Conservation (phyloP, 2,797 vertebrate species). For the Tapirus indicus region DNA sequence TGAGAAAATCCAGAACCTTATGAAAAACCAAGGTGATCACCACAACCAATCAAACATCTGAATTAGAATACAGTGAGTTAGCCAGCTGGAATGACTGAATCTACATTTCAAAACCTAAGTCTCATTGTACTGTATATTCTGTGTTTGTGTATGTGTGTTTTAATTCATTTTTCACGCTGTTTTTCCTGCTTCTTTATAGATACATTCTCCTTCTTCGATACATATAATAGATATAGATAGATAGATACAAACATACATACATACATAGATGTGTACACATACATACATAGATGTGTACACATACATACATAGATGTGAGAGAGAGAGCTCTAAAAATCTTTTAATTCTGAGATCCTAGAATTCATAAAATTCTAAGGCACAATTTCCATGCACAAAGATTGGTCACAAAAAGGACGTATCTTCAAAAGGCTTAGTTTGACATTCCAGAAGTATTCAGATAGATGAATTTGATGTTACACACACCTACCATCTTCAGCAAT, state of each 20-base stretch:
- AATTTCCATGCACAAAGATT: conserved; percentile 40
- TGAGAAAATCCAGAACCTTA: conserved; percentile 10
- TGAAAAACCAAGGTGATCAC: background rate
- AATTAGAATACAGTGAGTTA: conserved; percentile 39
- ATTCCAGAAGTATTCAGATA: conserved; percentile 51
- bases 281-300: background rate
- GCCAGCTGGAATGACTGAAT: background rate
- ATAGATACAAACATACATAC: background rate
- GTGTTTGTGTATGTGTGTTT: background rate
- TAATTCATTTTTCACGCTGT: conserved; percentile 42
- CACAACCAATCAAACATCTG: conserved; percentile 12
- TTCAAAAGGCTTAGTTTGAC: conserved; percentile 56
- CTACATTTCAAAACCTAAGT: conserved; percentile 46
- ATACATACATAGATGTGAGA: background rate
- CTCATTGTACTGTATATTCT: background rate
- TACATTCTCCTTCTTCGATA: conserved; percentile 44
- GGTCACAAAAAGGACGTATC: conserved; percentile 5
- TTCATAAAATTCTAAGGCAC: conserved; percentile 37
- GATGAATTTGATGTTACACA: conserved; percentile 50
- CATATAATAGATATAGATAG: background rate
- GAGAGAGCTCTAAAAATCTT: background rate
- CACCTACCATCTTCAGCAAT: conserved; percentile 36
- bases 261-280: too few species aligned
- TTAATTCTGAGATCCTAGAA: conserved; percentile 39
- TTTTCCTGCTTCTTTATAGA: conserved; percentile 49